These are phyloP conservation scores for Raphicerus campestris DNA, from an alignment of 2,113 vertebrate species.

Conservation along the genomic window DNA sequence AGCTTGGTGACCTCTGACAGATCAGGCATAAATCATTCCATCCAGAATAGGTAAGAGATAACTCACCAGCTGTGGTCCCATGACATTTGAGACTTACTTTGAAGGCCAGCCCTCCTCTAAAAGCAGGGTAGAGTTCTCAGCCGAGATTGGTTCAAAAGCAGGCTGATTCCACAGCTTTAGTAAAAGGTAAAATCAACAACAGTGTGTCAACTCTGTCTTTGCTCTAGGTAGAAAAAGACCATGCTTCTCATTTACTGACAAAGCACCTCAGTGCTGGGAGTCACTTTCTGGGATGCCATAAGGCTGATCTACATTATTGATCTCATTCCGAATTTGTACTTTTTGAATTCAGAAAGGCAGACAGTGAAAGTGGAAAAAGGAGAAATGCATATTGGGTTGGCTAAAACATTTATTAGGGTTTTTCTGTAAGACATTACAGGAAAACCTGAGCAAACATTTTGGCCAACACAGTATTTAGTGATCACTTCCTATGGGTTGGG, in stretches of 20 bases:
- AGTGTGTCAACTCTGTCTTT: background rate
- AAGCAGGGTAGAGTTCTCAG: background rate
- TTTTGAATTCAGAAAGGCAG: background rate
- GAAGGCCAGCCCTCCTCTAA: background rate
- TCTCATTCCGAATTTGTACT: background rate
- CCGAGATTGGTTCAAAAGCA: background rate
- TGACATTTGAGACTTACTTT: conserved; percentile 43
- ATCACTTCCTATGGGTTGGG: background rate
- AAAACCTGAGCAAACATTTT: background rate
- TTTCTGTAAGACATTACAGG: background rate
- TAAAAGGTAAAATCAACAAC: background rate
- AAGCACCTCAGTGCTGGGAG: too few relatives aligned
- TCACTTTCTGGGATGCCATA: background rate
- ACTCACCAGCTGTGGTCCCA: background rate
- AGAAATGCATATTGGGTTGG: background rate
- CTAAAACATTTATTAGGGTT: background rate
- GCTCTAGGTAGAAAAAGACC: background rate
- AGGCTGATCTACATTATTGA: background rate
- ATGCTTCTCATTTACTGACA: rapidly evolving
- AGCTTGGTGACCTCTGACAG: conserved; percentile 47
- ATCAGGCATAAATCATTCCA: conserved; percentile 60
- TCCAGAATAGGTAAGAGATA: background rate
- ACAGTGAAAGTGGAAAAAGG: background rate
- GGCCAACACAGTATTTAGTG: background rate
- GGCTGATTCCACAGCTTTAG: background rate